Base-by-base conservation (phyloP, 2,888 invertebrate genomes). In the Ectemnius continuus region DNA sequence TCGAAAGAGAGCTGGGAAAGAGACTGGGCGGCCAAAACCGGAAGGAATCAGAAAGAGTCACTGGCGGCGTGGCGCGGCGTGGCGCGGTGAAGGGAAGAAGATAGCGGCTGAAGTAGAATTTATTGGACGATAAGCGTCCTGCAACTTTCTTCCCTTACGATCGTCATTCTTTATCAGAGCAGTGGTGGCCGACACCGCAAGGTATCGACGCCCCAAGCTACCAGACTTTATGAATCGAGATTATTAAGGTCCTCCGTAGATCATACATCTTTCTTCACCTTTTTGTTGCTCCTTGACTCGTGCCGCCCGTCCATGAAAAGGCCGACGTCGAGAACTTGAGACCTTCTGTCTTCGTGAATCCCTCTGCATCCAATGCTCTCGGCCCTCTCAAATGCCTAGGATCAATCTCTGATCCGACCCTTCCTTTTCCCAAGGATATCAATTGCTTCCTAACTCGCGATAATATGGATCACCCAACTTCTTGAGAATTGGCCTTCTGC, bases 41-140 rank as follows among this genome's bases (percentile, higher is more conserved):
- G 16, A 47, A 60, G 46, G 69, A 61, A 61, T 57, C 45, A 59
- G 28, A 18, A 57, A 56, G 23, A 26, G 28, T 52, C 52, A 11
- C 16, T 4, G 52, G 16, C 1, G 52, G 16, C 1, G 16, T 1
- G 16, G 16, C n/a, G n/a, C n/a, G n/a, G n/a, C n/a, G n/a, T n/a
- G n/a, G 16, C 1, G 16, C 11, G 16, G 16, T 13, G 0, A 57
- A 56, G 46, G 18, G 28, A 48, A 23, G 70, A 61, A 56, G 47
- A 60, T 71, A 75, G 79, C 71, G 73, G 79, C 84, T 84, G 85
- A 88, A 88, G 88, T 88, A 82, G 82, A 86, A 87, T 88, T 87
- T 88, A 88, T 87, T 84, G 84, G 83, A 79, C 86, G 88, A 88
- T 88, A 88, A 88, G 88, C 88, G 85, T 83, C 84, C 78, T 79